These are phyloP conservation scores for Eublepharis macularius DNA, from an alignment of 2,113 vertebrate genomes.

Conservation along the genomic window DNA sequence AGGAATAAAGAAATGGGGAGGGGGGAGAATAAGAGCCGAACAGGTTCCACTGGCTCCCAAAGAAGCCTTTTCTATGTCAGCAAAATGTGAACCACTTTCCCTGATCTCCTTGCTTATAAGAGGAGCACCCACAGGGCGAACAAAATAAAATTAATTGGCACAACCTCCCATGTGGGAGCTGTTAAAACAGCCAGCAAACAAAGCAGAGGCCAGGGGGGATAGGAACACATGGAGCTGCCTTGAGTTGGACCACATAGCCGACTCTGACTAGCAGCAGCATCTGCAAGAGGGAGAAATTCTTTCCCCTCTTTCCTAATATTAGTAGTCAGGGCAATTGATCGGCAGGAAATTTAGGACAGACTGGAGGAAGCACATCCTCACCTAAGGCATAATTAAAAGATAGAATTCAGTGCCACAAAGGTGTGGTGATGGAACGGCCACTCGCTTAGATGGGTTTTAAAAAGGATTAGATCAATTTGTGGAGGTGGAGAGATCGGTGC, in stretches of 20 bases:
- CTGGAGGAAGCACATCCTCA: not conserved
- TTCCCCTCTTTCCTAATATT: no score
- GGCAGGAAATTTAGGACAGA: no score
- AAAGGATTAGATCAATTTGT: no score
- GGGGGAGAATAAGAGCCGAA: not conserved
- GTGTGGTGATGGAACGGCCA: no score
- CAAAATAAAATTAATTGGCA: not conserved
- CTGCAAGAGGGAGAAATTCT: no score
- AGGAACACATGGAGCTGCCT: not conserved
- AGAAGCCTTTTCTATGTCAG: not conserved
- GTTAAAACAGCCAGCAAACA: no score
- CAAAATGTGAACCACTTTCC: not conserved
- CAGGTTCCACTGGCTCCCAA: slow-evolving; percentile 2
- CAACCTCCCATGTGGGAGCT: not conserved
- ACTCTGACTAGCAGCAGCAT: not conserved
- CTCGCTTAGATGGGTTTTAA: no score
- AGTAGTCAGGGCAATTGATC: no score
- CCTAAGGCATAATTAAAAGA: not conserved
- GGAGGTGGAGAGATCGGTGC: no score
- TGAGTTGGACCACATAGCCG: not conserved
- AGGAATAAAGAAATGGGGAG: not conserved
- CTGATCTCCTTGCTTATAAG: not conserved
- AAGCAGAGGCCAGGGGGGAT: no score
- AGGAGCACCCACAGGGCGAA: not conserved
- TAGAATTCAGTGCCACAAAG: no score